Evolutionary conservation across 2,888 invertebrate genomes (phyloP), one percentile per base, ranked within the genome.

Genomic region (Terebella lapidaria): DNA sequence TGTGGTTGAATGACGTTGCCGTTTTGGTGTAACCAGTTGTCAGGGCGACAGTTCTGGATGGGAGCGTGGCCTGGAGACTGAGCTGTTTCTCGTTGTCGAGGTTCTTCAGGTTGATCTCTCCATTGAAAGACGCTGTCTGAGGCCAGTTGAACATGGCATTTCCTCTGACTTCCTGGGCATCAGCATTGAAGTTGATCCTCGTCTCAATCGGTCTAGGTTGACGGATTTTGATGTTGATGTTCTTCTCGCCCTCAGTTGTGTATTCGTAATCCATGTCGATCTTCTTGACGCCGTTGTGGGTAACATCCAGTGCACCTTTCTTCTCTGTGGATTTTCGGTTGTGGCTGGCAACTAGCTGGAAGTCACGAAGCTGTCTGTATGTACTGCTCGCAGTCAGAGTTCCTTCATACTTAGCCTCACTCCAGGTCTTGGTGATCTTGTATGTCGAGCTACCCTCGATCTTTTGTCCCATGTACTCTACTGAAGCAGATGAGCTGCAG

Each of bases 91-190:
- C 27, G 22, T 57, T 35, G 24, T 51, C 22, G 2, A 35, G 30
- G 49, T 64, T 55, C 60, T 65, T 65, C 46, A 63, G 18, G 28
- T 26, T 53, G 29, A 61, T 54, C 25, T 55, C 59, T n/a, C 60
- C 47, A 2, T 68, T 59, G 24, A 54, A 65, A 49, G 58, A 59
- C 45, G 28, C 20, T n/a, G 29, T 30, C 26, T 72, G 71, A 65
- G 76, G 69, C 78, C 77, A 78, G 66, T 76, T 73, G 20, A 75
- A 55, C 26, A 53, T 29, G n/a, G 57, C 61, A 10, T 61, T 59
- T 25, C 57, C 61, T 4, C 30, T 58, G 5, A 25, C 26, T 1
- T 49, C 47, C 4, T 28, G 46, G 18, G 24, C 47, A 5, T 10
- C 46, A 26, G 24, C 54, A 47, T 27, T 54, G 27, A 57, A 15